These are phyloP conservation scores for Delphinapterus leucas DNA, from an alignment of 2,113 vertebrate species.

Conservation along the genomic window DNA sequence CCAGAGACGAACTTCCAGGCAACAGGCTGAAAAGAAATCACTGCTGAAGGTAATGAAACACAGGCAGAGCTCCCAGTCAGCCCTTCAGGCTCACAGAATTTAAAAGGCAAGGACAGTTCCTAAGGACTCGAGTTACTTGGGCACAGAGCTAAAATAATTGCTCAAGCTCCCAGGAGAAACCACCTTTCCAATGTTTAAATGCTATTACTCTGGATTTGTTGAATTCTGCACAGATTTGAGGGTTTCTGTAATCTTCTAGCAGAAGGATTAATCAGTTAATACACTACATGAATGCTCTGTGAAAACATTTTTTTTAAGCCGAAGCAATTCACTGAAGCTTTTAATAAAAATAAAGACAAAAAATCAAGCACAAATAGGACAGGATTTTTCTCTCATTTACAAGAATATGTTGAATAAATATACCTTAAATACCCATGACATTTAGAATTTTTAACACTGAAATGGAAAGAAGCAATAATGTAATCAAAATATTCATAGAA, in stretches of 20 bases:
- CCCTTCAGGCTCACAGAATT: constrained; percentile 37
- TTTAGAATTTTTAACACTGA: constrained; percentile 55
- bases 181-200: constrained; percentile 69
- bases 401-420: constrained; percentile 71
- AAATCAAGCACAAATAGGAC: constrained; percentile 32
- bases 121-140: constrained; percentile 64
- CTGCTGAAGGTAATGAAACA: constrained; percentile 41
- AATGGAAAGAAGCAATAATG: constrained; percentile 42
- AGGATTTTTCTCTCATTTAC: constrained; percentile 55
- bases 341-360: constrained; percentile 71
- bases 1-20: constrained; percentile 24
- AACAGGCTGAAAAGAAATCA: constrained; percentile 44
- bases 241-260: constrained; percentile 74
- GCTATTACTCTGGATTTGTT: constrained; percentile 82
- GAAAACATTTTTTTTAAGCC: constrained; percentile 67
- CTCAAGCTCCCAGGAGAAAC: constrained; percentile 65
- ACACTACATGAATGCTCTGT: constrained; percentile 62
- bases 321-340: constrained; percentile 61
- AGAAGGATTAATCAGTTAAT: constrained; percentile 82
- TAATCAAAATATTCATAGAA: constrained; percentile 72
- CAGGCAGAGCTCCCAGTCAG: constrained; percentile 28
- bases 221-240: constrained; percentile 79
- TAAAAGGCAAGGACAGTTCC: constrained; percentile 57
- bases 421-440: constrained; percentile 45
- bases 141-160: constrained; percentile 65